Evolutionary conservation across 2,888 invertebrate genomes (phyloP).

Genomic region (Eurytoma californica): DNA sequence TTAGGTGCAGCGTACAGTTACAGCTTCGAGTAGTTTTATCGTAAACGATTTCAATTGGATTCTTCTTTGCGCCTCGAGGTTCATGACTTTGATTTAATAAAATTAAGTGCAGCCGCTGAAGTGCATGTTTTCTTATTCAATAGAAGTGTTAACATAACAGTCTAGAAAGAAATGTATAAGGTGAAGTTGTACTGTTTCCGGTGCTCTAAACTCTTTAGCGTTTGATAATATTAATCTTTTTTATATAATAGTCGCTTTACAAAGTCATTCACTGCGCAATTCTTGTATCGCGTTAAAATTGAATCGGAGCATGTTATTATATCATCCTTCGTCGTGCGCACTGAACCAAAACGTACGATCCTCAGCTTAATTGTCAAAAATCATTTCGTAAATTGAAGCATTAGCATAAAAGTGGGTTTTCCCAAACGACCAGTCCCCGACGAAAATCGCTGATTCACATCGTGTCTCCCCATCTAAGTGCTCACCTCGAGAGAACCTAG

Average conservation of each 20-base stretch:
- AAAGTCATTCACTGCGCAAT: conserved; percentile 4
- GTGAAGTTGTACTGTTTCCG: neutral
- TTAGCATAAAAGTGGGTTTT: too few relatives aligned
- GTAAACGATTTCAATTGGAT: neutral
- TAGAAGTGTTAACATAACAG: neutral
- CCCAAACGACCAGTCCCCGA: neutral
- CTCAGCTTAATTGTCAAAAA: neutral
- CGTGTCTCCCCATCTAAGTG: neutral
- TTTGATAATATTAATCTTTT: conserved; percentile 4
- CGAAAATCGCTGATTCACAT: neutral
- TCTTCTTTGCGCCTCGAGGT: neutral
- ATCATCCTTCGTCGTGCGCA: neutral
- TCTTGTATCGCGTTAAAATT: neutral
- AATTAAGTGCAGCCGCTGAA: conserved; percentile 36
- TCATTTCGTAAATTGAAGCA: neutral
- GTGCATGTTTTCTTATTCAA: conserved; percentile 20
- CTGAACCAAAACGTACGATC: neutral
- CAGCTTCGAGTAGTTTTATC: conserved; percentile 8
- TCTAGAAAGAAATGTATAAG: neutral
- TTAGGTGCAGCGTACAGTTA: too few relatives aligned
- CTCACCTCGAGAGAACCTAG: too few relatives aligned
- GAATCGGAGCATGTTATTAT: neutral
- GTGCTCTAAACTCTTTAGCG: conserved; percentile 6
- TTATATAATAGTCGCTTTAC: conserved; percentile 20
- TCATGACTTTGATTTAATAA: conserved; percentile 15